Evolutionary conservation across 2,888 invertebrate genomes (phyloP), one percentile per base, ranked within the genome.

Genomic region (Gryllus longicercus): DNA sequence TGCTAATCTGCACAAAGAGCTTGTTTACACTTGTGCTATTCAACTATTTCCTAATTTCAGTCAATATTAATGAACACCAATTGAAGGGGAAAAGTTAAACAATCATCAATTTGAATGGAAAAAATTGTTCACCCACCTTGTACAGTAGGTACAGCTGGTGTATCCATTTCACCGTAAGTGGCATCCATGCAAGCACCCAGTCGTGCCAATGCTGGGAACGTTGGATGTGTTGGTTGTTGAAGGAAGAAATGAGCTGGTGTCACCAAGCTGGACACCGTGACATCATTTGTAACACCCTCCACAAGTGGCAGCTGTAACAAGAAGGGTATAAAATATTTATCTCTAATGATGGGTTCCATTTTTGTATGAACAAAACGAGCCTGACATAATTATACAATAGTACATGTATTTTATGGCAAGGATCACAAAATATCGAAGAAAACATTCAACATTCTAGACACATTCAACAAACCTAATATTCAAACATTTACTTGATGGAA

Each of bases 191-290:
- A 93, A 84, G 91, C 90, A 86, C 94, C 95, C 84, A 98, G 90
- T 82, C 93, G 89, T 85, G 93, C 92, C 84, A 98, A 90, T 81
- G 93, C 92, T 23, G 95, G 94, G 89, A 94, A 97, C 76, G 97
- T 93, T 11, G 98, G 98, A 89, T 99, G 98, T 81, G 96, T 93
- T 4, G 97, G 97, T 87, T 97, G 95, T 87, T 98, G 98, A 81
- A 99, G 91, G 89, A 98, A 99, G 86, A 99, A 90, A 87, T 97
- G 96, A 76, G 94, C 94, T 79, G 96, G 95, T 83, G 93, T 92
- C 83, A 96, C 92, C 85, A 97, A 91, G 84, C 95, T 93, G 86
- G 95, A 96, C 84, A 99, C 91, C 82, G 94, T 92, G 50, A 97
- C 95, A 88, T 99, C 98, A 86, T 97, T 96, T 86, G 95, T 95